These are phyloP conservation scores for Steinernema feltiae DNA, from an alignment of 1,140 invertebrate species.

Conservation along the genomic window DNA sequence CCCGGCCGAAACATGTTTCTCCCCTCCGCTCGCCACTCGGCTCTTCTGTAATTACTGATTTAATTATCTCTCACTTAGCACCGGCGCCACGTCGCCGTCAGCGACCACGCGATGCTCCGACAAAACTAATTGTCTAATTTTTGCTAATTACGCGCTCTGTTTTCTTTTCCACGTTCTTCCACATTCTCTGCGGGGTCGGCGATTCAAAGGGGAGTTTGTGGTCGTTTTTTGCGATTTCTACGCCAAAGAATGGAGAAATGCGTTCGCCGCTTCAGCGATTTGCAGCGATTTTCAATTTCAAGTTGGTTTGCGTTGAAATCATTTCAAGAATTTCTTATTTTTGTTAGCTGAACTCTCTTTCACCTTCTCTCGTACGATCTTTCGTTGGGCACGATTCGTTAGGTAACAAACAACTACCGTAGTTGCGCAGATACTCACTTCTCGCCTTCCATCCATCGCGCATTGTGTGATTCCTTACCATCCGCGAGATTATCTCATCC, in stretches of 20 bases:
- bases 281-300: not conserved
- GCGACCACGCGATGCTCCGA: not conserved
- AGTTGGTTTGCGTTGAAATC: not conserved
- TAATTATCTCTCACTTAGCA: slow-evolving; percentile 14
- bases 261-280: no score
- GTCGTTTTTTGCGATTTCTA: not conserved
- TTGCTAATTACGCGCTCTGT: not conserved
- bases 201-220: no score
- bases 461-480: no score
- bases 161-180: not conserved
- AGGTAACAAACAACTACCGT: no score
- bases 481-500: no score
- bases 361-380: no score
- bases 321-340: not conserved
- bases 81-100: not conserved
- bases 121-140: slow-evolving; percentile 15
- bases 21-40: not conserved
- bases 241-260: no score
- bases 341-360: not conserved
- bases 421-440: no score
- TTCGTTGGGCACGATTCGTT: no score
- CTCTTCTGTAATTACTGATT: slow-evolving; percentile 12
- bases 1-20: slow-evolving; percentile 1
- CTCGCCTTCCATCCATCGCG: no score
- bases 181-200: no score